Evolutionary conservation across 2,113 vertebrate genomes (phyloP), one percentile per base, ranked within the genome.

Genomic region (Meleagris gallopavo): DNA sequence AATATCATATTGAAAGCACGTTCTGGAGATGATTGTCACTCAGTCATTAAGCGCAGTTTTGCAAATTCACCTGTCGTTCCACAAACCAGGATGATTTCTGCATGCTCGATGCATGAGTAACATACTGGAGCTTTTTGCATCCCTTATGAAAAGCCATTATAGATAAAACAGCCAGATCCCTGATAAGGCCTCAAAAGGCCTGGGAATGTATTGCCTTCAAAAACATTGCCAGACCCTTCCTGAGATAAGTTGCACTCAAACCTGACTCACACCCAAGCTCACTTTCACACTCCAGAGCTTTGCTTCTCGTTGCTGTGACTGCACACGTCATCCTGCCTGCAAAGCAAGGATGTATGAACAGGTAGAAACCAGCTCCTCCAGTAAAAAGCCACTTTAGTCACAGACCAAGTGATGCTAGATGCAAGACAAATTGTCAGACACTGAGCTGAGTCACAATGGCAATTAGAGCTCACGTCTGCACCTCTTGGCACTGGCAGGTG

Each of bases 121-220:
- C 69, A 74, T 12, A 57, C 77, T 57, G 38, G 64, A 89, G 86
- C 78, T 38, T 65, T 88, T 91, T 90, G 61, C 48, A 79, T 74
- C 77, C 66, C 67, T 58, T 90, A 79, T 70, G 74, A 79, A 95
- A 97, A 97, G 65, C 71, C 86, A 83, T 89, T 89, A 77, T 29
- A 96, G 96, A 96, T 96, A 83, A 94, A 93, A 79, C 40, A 71
- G 45, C 29, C 94, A 73, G 50, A 76, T 89, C 60, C 46, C 41
- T 5, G 82, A 21, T 92, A 85, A 95, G 50, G 46, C 54, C 91
- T 95, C 74, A 73, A 62, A 93, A 87, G 89, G 57, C 61, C 41
- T 43, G 62, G 48, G 11, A 74, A 70, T 40, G 40, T 30, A 72
- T 69, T 90, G 65, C 93, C 96, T 94, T 95, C 86, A 79, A 62